These are phyloP conservation scores for Pissodes strobi DNA, from an alignment of 1,140 invertebrate species.

Conservation along the genomic window DNA sequence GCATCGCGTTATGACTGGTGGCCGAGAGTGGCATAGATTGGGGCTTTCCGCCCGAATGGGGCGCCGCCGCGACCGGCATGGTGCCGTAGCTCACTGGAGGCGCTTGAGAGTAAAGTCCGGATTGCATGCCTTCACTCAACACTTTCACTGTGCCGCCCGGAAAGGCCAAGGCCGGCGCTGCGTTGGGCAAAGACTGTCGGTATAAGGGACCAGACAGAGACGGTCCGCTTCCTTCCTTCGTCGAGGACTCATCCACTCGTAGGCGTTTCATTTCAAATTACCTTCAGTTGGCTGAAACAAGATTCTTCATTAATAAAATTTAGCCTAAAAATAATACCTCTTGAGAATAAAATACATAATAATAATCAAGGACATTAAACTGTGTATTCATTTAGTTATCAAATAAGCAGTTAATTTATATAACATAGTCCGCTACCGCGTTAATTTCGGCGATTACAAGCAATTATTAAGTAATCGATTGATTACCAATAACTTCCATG, in stretches of 20 bases:
- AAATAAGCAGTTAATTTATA: no score
- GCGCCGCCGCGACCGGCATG: constrained; percentile 50
- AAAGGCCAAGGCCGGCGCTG: constrained; percentile 41
- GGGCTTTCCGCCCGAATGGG: constrained; percentile 47
- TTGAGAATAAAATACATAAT: no score
- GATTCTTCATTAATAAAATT: no score
- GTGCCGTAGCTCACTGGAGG: constrained; percentile 53
- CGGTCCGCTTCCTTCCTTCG: constrained; percentile 47
- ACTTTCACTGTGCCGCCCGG: constrained; percentile 48
- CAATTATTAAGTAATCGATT: no score
- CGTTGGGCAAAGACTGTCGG: constrained; percentile 42
- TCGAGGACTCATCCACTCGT: constrained; percentile 63
- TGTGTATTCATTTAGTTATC: no score
- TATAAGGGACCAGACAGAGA: constrained; percentile 38
- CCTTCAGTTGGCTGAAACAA: constrained; percentile 60
- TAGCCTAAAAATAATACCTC: neutral
- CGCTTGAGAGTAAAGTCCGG: constrained; percentile 53
- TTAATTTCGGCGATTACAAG: no score
- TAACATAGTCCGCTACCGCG: no score
- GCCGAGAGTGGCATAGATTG: constrained; percentile 45
- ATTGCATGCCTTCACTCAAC: constrained; percentile 60
- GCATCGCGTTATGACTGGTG: constrained; percentile 43
- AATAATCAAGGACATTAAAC: no score
- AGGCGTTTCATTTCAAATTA: constrained; percentile 70
- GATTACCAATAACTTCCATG: no score